Conservation (phyloP, 2,113 vertebrate species). For the Eptesicus fuscus region DNA sequence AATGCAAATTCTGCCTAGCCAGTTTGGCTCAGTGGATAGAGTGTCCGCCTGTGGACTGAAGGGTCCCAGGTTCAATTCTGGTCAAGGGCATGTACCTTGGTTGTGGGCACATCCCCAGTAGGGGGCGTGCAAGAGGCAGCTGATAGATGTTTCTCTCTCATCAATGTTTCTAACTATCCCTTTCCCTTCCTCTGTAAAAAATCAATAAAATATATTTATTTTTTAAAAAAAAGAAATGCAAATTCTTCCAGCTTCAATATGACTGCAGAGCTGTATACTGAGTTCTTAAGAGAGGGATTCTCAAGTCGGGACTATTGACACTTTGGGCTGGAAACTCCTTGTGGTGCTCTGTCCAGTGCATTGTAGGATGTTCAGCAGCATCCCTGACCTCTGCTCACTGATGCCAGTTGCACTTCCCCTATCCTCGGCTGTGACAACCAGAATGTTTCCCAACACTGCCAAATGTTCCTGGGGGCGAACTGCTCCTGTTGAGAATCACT, state of each 20-base stretch:
- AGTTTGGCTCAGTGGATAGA: too few species aligned
- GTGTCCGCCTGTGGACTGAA: too few species aligned
- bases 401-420: accelerated
- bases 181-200: too few species aligned
- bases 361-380: neutral
- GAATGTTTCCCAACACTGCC: neutral
- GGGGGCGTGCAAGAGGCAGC: too few species aligned
- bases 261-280: neutral
- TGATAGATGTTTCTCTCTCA: too few species aligned
- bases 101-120: too few species aligned
- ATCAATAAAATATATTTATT: too few species aligned
- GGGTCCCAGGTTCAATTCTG: too few species aligned
- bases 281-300: neutral
- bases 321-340: neutral
- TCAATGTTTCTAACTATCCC: too few species aligned
- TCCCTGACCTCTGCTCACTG: neutral
- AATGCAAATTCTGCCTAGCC: neutral
- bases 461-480: neutral
- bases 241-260: neutral
- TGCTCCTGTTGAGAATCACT: neutral
- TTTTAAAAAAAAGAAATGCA: neutral
- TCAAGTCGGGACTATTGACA: neutral
- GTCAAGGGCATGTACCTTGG: too few species aligned
- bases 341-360: accelerated
- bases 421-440: neutral